These are phyloP conservation scores for Diplolepis rosae DNA, from an alignment of 2,888 invertebrate species.

Conservation along the genomic window DNA sequence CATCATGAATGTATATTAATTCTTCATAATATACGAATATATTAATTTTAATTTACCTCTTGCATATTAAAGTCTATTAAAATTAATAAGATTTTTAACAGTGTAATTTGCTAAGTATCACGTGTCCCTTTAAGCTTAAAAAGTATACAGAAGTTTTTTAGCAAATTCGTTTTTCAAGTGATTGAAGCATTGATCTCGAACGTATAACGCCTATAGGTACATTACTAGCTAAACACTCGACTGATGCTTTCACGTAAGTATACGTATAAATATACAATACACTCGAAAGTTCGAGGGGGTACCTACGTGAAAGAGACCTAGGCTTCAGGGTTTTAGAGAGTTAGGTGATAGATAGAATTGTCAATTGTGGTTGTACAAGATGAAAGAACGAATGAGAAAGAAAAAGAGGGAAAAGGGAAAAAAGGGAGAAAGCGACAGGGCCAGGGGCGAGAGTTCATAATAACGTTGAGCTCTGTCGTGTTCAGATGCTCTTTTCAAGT, in stretches of 20 bases:
- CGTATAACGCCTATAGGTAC: slow-evolving; percentile 43
- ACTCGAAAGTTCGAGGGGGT: slow-evolving; percentile 22
- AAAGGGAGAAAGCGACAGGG: slow-evolving; percentile 37
- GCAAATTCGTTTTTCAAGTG: neutral
- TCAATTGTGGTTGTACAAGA: slow-evolving; percentile 51
- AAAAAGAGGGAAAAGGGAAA: slow-evolving; percentile 36
- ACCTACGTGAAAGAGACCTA: slow-evolving; percentile 19
- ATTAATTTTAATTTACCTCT: no score
- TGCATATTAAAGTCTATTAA: no score
- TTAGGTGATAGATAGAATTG: slow-evolving; percentile 50
- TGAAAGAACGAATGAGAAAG: slow-evolving; percentile 40
- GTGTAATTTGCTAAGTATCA: no score
- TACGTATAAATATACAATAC: slow-evolving; percentile 45
- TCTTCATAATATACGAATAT: no score
- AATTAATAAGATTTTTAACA: no score
- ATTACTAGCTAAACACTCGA: slow-evolving; percentile 48
- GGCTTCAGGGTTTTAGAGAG: slow-evolving; percentile 19
- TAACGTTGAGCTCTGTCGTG: slow-evolving; percentile 60
- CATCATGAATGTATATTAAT: no score
- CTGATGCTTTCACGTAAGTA: slow-evolving; percentile 41
- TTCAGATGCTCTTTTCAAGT: slow-evolving; percentile 69
- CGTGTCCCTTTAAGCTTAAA: no score
- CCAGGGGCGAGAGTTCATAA: slow-evolving; percentile 61
- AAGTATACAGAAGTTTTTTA: neutral
- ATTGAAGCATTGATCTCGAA: neutral